Conservation (phyloP, 2,888 invertebrate genomes). For the Mesorhabditis spiculigera region DNA sequence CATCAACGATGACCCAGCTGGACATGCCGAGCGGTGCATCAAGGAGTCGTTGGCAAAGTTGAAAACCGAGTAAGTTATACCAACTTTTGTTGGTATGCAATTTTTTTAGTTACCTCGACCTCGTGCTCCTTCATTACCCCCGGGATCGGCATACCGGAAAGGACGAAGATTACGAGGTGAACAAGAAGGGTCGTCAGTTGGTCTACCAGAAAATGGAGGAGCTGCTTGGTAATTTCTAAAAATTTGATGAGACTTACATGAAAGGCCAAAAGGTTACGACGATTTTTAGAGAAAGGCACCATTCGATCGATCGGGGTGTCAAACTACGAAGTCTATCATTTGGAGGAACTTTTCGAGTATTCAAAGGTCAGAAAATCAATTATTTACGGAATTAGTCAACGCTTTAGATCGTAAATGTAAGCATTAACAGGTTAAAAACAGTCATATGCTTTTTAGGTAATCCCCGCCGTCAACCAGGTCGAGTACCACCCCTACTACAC, state of each 20-base stretch:
- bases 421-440: not conserved
- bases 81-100: not conserved
- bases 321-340: constrained; percentile 72
- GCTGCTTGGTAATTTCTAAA: constrained; percentile 59
- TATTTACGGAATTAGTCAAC: not conserved
- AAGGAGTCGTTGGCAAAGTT: constrained; percentile 31
- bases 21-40: constrained; percentile 24
- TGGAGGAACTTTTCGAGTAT: constrained; percentile 66
- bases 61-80: constrained; percentile 23
- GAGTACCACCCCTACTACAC: constrained; percentile 61
- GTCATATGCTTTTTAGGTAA: constrained; percentile 4
- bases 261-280: too few relatives aligned
- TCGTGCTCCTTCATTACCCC: constrained; percentile 37
- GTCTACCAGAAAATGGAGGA: constrained; percentile 72
- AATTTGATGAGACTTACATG: not conserved
- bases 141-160: constrained; percentile 27
- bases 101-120: constrained; percentile 30
- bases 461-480: constrained; percentile 54
- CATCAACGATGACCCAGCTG: constrained; percentile 25
- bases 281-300: constrained; percentile 59
- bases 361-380: constrained; percentile 21
- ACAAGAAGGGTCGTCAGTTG: constrained; percentile 61
- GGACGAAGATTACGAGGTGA: constrained; percentile 15
- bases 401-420: not conserved
- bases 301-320: constrained; percentile 75